Base-by-base conservation (phyloP, 1,140 invertebrate genomes). In the Manduca sexta region DNA sequence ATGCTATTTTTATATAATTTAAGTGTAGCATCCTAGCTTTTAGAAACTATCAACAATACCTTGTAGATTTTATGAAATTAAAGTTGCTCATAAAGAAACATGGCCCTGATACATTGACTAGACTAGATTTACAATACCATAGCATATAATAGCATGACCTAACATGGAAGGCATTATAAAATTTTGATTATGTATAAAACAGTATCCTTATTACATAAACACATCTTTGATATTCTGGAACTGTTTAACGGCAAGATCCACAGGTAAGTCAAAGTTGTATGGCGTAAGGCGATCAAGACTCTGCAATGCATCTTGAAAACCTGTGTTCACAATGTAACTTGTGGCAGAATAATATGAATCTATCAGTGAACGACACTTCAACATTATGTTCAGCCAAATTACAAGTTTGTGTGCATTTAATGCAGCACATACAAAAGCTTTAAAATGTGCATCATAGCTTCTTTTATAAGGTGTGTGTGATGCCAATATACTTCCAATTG, bases 171-270 rank as follows among this genome's bases (percentile, higher is more conserved):
- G 69, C 74, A 59, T 69, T 58, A 39, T 57, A 61, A 49, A 45
- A 39, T 34, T 49, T 45, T 64, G 62, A 65, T 63, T 63, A 69
- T 65, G 60, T 69, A 66, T 54, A 69, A 63, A 65, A 60, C 54
- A 58, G 54, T 69, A 64, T 41, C 60, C 61, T 73, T 72, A 64
- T 71, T 88, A 90, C 82, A 89, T 90, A 88, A 98, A 99, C 58
- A 97, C 97, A 87, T 99, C 97, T 87, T 96, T 97, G 66, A 99
- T 99, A 86, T 98, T 98, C 78, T 97, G 95, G 75, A 99, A 97
- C 65, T 97, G 97, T 71, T 95, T 90, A 39, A 99, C 92, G 39
- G 98, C 97, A 64, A 99, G 87, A 85, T 99, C 97, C 13, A 98
- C 94, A 0, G 97, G 97, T 56, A 99, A 88, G 79, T 97, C 93